phyloP scores from a whole-genome alignment of 2,797 vertebrate genomes.

The Hippocampus kuda region DNA sequence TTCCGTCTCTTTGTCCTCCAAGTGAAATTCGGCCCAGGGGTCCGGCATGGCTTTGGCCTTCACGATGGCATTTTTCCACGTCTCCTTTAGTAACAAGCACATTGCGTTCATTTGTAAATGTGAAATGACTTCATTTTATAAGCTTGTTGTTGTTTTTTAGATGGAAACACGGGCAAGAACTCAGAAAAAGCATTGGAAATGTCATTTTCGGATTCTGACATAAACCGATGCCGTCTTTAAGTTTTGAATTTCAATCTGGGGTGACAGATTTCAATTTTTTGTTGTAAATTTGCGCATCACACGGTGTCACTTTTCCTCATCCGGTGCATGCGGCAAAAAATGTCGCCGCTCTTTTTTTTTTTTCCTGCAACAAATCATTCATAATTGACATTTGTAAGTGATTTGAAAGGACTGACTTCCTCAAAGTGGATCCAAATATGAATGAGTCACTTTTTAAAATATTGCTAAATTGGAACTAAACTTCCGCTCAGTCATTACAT shows the following conservation, averaged over 20 bases:
- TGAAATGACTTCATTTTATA: neutral
- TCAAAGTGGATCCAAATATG: neutral
- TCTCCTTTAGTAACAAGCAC: conserved; percentile 63
- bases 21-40: conserved; percentile 94
- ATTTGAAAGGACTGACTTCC: neutral
- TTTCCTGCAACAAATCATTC: too few relatives aligned
- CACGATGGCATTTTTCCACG: conserved; percentile 87
- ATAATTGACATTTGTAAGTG: neutral
- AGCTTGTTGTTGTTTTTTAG: neutral
- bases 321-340: neutral
- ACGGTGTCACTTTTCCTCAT: neutral
- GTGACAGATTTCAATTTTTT: too few relatives aligned
- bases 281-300: too few relatives aligned
- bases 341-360: too few relatives aligned
- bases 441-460: neutral
- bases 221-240: neutral
- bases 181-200: too few relatives aligned
- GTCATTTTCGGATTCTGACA: too few relatives aligned
- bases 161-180: neutral
- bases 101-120: neutral
- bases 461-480: neutral
- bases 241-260: too few relatives aligned
- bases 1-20: conserved; percentile 83
- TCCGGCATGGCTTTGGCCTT: conserved; percentile 95
- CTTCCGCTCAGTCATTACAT: too few relatives aligned